Percentiles rank a stretch among this genome's conserved stretches.
phyloP scores from a whole-genome alignment of 2,888 invertebrate species.

The Lasioglossum lativentre region DNA sequence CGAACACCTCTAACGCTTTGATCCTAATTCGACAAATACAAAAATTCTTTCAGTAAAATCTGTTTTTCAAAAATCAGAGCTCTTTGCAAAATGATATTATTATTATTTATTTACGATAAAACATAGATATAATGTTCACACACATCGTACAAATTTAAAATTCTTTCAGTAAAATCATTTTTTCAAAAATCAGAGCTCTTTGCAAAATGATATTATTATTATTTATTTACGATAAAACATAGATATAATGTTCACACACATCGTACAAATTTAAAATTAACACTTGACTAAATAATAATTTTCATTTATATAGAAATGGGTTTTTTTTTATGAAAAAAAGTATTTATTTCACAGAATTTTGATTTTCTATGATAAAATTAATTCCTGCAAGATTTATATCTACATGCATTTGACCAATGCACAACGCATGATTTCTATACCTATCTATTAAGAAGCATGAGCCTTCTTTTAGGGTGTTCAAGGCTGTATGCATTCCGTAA shows the following conservation, averaged over 20 bases:
- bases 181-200: background rate
- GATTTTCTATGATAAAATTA: background rate
- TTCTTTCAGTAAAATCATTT: background rate
- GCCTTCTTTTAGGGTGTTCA: conserved; percentile 39
- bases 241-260: too few relatives aligned
- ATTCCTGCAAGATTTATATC: conserved; percentile 28
- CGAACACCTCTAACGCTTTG: background rate
- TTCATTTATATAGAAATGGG: too few relatives aligned
- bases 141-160: background rate
- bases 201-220: too few relatives aligned
- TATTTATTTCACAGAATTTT: too few relatives aligned
- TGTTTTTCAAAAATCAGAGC: background rate
- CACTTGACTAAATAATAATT: background rate
- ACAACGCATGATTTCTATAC: conserved; percentile 20
- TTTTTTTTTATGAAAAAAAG: too few relatives aligned
- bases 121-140: too few relatives aligned
- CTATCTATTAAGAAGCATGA: conserved; percentile 18
- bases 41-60: background rate
- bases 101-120: too few relatives aligned
- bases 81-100: too few relatives aligned
- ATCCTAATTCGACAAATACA: background rate
- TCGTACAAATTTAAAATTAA: background rate
- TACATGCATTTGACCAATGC: conserved; percentile 26
- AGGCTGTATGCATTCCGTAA: conserved; percentile 47
- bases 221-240: too few relatives aligned